Evolutionary conservation across 1,140 invertebrate species (phyloP).

Genomic region (Saxidomus purpurata): DNA sequence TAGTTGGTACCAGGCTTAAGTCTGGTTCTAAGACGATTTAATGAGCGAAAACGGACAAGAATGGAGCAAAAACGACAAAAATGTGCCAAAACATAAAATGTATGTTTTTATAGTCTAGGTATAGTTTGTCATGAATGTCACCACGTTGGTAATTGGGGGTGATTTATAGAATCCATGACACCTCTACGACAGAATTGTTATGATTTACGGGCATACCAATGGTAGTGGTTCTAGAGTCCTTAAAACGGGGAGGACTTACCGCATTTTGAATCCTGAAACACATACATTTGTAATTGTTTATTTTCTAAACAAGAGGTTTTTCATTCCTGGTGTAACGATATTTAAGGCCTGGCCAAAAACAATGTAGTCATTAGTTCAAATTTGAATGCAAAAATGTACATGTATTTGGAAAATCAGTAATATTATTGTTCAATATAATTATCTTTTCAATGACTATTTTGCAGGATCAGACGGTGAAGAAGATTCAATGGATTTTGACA

Average conservation of each 20-base stretch:
- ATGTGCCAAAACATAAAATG: constrained; percentile 57
- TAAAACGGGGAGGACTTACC: too few species aligned
- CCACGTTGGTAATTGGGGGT: constrained; percentile 43
- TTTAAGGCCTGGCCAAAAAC: too few species aligned
- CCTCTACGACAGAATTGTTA: constrained; percentile 26
- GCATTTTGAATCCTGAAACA: too few species aligned
- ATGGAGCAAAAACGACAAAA: constrained; percentile 44
- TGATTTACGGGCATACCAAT: constrained; percentile 37
- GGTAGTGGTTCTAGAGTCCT: too few species aligned
- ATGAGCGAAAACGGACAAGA: constrained; percentile 38
- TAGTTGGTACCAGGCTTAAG: background rate
- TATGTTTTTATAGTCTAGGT: constrained; percentile 56
- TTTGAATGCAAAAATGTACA: too few species aligned
- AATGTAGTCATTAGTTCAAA: too few species aligned
- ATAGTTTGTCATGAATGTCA: constrained; percentile 47
- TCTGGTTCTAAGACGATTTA: constrained; percentile 34
- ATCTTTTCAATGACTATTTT: too few species aligned
- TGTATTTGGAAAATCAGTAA: too few species aligned
- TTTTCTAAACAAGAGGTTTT: too few species aligned
- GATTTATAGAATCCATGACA: constrained; percentile 51
- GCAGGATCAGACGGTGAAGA: constrained; percentile 58
- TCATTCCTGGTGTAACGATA: too few species aligned
- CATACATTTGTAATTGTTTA: too few species aligned
- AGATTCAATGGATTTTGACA: constrained; percentile 63
- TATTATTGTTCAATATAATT: too few species aligned